These are phyloP conservation scores for Homalodisca vitripennis DNA, from an alignment of 1,140 invertebrate genomes.

Conservation along the genomic window DNA sequence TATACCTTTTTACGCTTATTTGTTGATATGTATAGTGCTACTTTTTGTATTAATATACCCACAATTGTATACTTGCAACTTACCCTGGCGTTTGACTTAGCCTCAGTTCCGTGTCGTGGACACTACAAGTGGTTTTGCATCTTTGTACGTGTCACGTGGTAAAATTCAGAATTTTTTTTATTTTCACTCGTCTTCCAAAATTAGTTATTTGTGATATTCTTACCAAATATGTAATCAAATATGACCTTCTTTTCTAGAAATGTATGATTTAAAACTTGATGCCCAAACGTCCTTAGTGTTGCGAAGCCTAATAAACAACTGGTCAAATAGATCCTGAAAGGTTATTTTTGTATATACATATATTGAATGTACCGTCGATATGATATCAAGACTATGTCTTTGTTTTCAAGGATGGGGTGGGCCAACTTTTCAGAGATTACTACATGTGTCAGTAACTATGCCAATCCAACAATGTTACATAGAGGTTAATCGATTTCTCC, in stretches of 20 bases:
- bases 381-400: neutral
- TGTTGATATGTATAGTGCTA: neutral
- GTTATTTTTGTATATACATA: slow-evolving; percentile 19
- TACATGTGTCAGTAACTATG: neutral
- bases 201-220: slow-evolving; percentile 21
- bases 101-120: neutral
- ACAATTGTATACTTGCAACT: too few relatives aligned
- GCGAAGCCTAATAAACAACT: neutral
- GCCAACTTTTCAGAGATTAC: neutral
- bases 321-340: slow-evolving; percentile 5
- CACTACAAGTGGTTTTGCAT: neutral
- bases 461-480: neutral
- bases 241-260: neutral
- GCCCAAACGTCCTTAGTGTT: neutral
- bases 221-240: slow-evolving; percentile 12
- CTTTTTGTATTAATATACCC: too few relatives aligned
- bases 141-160: neutral
- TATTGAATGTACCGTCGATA: neutral
- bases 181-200: slow-evolving; percentile 19
- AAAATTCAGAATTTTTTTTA: too few relatives aligned
- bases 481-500: neutral
- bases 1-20: neutral
- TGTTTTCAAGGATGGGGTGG: neutral
- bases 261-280: neutral
- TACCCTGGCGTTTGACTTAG: too few relatives aligned